Percentiles rank a stretch among this genome's conserved stretches.
phyloP scores from a whole-genome alignment of 2,888 invertebrate genomes.

The Myopa testacea region DNA sequence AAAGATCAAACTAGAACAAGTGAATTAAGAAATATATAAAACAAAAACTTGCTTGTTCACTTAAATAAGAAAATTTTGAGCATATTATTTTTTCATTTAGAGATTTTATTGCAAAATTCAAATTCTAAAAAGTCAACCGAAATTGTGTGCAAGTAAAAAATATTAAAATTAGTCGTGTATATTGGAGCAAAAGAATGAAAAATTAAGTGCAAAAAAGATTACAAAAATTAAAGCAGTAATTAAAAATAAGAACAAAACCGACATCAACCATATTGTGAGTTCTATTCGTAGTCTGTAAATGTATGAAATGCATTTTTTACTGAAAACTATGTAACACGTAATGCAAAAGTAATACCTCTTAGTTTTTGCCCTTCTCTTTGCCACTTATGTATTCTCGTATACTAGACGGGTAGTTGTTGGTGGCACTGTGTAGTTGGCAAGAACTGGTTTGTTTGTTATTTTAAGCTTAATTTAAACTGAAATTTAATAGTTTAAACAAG shows the following conservation, averaged over 20 bases:
- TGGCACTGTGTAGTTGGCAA: neutral
- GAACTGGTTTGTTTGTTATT: no score
- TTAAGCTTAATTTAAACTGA: no score
- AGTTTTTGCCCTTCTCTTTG: neutral
- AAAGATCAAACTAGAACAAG: constrained; percentile 19
- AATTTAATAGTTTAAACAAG: no score
- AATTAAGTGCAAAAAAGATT: neutral
- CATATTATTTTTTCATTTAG: neutral
- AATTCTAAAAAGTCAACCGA: neutral
- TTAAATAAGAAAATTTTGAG: neutral
- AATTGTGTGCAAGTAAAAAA: constrained; percentile 19
- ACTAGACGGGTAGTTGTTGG: neutral
- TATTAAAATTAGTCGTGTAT: constrained; percentile 17
- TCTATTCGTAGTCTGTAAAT: neutral
- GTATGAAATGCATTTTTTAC: neutral
- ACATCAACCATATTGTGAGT: neutral
- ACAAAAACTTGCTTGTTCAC: constrained; percentile 18
- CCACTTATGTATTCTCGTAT: neutral
- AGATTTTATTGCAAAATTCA: constrained; percentile 1
- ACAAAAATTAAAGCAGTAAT: neutral
- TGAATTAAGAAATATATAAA: constrained; percentile 12
- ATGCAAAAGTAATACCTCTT: neutral
- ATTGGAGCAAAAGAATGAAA: constrained; percentile 12
- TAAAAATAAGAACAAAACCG: neutral
- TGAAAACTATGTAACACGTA: neutral